Conservation (phyloP, 2,797 vertebrate genomes). For the Silurus lanzhouensis region DNA sequence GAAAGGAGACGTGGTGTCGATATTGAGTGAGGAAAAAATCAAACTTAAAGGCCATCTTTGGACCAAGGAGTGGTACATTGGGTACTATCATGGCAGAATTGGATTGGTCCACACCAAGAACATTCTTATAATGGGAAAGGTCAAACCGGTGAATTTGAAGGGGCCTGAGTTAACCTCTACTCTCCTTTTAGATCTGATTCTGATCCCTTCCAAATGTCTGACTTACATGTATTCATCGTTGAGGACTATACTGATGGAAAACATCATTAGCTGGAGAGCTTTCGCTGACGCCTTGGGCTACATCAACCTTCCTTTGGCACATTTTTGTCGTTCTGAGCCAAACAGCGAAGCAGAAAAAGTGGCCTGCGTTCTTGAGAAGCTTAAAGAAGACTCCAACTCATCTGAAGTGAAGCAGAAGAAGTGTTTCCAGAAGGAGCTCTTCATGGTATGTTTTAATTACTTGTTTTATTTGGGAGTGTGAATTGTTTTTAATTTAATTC, state of each 20-base stretch:
- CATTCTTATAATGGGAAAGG: slow-evolving; percentile 86
- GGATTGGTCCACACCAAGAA: slow-evolving; percentile 94
- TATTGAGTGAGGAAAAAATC: slow-evolving; percentile 93
- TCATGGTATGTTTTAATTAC: slow-evolving; percentile 79
- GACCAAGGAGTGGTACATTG: slow-evolving; percentile 98
- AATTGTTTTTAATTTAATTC: too few relatives aligned
- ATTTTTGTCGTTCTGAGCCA: slow-evolving; percentile 88
- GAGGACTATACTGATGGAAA: slow-evolving; percentile 93
- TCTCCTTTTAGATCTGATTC: slow-evolving; percentile 87
- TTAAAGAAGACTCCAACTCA: slow-evolving; percentile 95
- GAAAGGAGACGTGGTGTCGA: slow-evolving; percentile 88
- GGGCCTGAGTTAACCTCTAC: slow-evolving; percentile 88
- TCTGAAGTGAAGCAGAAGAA: slow-evolving; percentile 87
- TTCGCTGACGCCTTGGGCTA: slow-evolving; percentile 92
- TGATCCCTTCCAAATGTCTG: slow-evolving; percentile 93
- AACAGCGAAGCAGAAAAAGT: slow-evolving; percentile 91
- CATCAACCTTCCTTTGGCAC: slow-evolving; percentile 80
- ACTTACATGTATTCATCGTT: slow-evolving; percentile 97
- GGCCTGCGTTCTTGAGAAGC: slow-evolving; percentile 88
- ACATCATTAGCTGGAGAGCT: slow-evolving; percentile 90
- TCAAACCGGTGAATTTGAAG: slow-evolving; percentile 80
- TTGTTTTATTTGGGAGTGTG: neutral
- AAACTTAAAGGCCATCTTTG: slow-evolving; percentile 91
- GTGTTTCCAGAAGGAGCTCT: slow-evolving; percentile 96
- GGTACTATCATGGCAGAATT: slow-evolving; percentile 89